Conservation (phyloP, 1,140 invertebrate species). For the Drosophila grimshawi region DNA sequence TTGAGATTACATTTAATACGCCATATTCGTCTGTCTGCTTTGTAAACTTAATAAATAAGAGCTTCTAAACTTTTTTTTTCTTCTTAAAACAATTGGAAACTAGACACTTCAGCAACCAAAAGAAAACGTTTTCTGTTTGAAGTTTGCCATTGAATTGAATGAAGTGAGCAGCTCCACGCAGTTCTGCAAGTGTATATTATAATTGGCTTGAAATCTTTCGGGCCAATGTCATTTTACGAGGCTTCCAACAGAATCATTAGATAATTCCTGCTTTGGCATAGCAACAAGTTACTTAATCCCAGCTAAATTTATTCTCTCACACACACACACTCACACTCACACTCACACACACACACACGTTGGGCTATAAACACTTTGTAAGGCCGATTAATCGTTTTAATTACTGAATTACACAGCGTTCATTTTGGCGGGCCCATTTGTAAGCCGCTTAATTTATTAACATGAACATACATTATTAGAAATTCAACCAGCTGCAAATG, state of each 20-base stretch:
- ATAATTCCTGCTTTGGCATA: slow-evolving; percentile 23
- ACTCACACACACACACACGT: background rate
- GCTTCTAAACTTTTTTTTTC: too few species aligned
- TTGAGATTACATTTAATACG: too few species aligned
- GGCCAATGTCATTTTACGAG: background rate
- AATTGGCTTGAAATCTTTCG: background rate
- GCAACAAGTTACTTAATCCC: slow-evolving; percentile 46
- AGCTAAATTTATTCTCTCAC: slow-evolving; percentile 14
- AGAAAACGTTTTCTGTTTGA: too few species aligned
- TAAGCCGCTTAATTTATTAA: slow-evolving; percentile 54
- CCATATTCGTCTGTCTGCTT: too few species aligned
- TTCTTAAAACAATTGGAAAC: too few species aligned
- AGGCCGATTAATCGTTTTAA: slow-evolving; percentile 52
- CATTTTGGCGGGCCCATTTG: background rate
- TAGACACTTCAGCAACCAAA: too few species aligned
- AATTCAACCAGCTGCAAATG: slow-evolving; percentile 26
- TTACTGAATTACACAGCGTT: slow-evolving; percentile 29
- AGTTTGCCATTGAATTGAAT: too few species aligned
- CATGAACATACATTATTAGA: slow-evolving; percentile 45
- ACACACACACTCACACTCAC: background rate
- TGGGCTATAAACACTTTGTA: slow-evolving; percentile 29
- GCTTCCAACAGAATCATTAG: slow-evolving; percentile 15
- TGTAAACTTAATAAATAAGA: too few species aligned
- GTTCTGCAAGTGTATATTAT: too few species aligned
- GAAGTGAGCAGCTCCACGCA: too few species aligned